Conservation (phyloP, 2,888 invertebrate species). For the Geotrupes spiniger region DNA sequence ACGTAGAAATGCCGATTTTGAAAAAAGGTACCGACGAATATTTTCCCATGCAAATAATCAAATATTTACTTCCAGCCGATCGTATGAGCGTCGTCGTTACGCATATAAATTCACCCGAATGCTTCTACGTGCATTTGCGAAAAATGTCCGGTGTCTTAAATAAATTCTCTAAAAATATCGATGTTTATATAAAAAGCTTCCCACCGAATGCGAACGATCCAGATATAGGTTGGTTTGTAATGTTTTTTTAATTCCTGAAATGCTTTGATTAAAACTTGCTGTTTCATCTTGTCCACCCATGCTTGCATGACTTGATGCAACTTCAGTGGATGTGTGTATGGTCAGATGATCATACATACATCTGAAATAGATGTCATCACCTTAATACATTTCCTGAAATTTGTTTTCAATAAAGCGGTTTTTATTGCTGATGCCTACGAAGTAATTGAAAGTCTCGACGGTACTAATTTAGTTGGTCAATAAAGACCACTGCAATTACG, state of each 20-base stretch:
- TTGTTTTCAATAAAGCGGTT: too few relatives aligned
- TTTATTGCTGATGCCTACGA: too few relatives aligned
- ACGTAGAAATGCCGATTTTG: slow-evolving; percentile 1
- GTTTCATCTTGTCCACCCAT: too few relatives aligned
- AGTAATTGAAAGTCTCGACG: too few relatives aligned
- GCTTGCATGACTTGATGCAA: too few relatives aligned
- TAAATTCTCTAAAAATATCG: slow-evolving; percentile 17
- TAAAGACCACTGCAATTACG: too few relatives aligned
- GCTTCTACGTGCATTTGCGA: slow-evolving; percentile 63
- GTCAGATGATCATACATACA: too few relatives aligned
- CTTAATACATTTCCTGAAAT: too few relatives aligned
- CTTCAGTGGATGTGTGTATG: too few relatives aligned
- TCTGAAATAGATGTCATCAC: too few relatives aligned
- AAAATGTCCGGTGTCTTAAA: slow-evolving; percentile 10
- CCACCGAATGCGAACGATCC: slow-evolving; percentile 27
- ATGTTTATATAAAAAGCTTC: slow-evolving; percentile 29
- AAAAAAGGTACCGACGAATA: not conserved
- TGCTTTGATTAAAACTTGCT: too few relatives aligned
- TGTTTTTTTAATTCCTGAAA: not conserved
- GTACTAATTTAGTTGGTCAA: too few relatives aligned
- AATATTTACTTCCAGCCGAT: slow-evolving; percentile 35
- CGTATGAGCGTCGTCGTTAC: slow-evolving; percentile 54
- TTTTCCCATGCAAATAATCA: not conserved
- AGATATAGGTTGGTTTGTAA: slow-evolving; percentile 32
- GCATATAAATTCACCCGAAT: slow-evolving; percentile 59